phyloP scores from a whole-genome alignment of 2,113 vertebrate species.

The Cathartes aura region DNA sequence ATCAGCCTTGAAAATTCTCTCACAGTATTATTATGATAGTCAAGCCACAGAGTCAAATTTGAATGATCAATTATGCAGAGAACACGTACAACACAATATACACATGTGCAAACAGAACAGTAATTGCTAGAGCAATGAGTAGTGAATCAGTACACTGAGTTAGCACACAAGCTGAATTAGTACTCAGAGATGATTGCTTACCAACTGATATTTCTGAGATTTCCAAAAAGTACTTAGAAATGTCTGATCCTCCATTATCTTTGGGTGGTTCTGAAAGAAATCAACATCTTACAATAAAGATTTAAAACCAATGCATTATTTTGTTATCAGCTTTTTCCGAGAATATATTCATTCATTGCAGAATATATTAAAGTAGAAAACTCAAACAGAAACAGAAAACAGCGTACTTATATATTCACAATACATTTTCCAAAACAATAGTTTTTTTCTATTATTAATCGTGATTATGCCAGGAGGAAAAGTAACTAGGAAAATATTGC shows the following conservation, averaged over 20 bases:
- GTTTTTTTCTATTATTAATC: neutral
- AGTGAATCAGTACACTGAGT: neutral
- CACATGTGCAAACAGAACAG: rapidly evolving
- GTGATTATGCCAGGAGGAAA: neutral
- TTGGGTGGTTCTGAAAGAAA: constrained; percentile 78
- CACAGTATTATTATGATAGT: no score
- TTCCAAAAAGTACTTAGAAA: constrained; percentile 79
- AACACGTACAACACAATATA: rapidly evolving
- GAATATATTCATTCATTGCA: rapidly evolving
- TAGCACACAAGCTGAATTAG: neutral
- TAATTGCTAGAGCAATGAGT: rapidly evolving
- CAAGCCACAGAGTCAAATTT: neutral
- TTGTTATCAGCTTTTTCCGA: neutral
- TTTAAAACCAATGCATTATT: neutral
- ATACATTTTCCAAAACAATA: rapidly evolving
- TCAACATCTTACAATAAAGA: neutral
- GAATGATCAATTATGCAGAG: neutral
- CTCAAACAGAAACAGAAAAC: neutral
- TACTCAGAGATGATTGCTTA: constrained; percentile 11
- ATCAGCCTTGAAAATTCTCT: neutral
- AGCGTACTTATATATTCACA: neutral
- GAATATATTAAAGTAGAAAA: neutral
- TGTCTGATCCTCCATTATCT: constrained; percentile 79
- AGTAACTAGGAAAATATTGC: neutral
- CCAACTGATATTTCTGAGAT: constrained; percentile 70